Conservation (phyloP, 2,113 vertebrate species). For the Enhydra lutris region DNA sequence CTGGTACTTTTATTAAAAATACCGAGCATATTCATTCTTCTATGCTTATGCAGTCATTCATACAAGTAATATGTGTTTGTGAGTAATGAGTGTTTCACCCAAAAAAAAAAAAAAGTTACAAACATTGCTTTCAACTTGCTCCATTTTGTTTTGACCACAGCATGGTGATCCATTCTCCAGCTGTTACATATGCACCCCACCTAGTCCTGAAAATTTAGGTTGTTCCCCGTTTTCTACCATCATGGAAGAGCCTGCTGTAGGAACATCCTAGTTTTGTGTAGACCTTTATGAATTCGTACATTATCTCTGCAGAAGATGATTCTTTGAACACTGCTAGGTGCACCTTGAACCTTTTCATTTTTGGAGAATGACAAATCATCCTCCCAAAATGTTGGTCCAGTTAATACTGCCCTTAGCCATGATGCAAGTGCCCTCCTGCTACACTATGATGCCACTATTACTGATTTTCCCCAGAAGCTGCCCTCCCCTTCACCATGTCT, state of each 20-base stretch:
- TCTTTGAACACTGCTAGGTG: background rate
- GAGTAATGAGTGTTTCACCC: background rate
- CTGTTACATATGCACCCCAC: background rate
- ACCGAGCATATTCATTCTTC: background rate
- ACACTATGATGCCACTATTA: accelerated
- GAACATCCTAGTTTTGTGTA: too few relatives aligned
- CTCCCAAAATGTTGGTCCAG: background rate
- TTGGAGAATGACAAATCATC: background rate
- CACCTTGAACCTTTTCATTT: background rate
- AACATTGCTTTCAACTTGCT: background rate
- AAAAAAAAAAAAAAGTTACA: background rate
- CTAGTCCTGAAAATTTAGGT: background rate
- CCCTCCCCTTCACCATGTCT: background rate
- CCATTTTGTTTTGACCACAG: background rate
- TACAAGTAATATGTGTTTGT: background rate
- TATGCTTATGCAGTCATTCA: background rate
- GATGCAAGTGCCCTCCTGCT: accelerated
- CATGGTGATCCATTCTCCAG: background rate
- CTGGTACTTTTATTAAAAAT: background rate
- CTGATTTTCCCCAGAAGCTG: background rate
- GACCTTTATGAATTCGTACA: accelerated
- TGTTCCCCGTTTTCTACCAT: background rate
- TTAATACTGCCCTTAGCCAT: background rate
- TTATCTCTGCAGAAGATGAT: background rate
- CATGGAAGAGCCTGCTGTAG: background rate